Evolutionary conservation across 2,113 vertebrate genomes (phyloP).

Genomic region (Ictalurus punctatus): DNA sequence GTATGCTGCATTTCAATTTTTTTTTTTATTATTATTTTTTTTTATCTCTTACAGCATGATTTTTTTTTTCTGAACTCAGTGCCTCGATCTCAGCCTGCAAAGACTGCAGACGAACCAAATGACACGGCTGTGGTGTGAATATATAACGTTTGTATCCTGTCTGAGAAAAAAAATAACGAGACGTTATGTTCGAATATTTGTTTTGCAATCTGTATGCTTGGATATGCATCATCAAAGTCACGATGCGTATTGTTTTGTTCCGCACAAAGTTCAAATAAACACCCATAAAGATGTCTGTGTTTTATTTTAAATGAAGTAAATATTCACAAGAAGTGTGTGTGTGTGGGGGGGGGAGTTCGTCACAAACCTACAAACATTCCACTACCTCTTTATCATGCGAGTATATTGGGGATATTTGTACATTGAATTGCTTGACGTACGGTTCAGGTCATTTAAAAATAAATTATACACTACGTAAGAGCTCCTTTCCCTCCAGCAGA

Average conservation of each 20-base stretch:
- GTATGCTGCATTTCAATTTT: not conserved
- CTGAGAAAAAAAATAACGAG: not conserved
- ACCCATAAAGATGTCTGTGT: not conserved
- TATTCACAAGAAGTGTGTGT: not conserved
- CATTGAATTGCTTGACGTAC: not conserved
- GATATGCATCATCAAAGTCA: conserved; percentile 5
- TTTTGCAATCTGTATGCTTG: not conserved
- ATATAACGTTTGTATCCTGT: not conserved
- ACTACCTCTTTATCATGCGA: too few relatives aligned
- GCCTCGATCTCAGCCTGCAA: conserved; percentile 34
- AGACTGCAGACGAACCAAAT: conserved; percentile 37
- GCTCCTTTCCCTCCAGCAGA: too few relatives aligned
- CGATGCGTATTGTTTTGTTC: not conserved
- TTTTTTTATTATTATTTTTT: not conserved
- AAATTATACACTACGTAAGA: too few relatives aligned
- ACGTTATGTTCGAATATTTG: not conserved
- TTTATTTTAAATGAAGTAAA: not conserved
- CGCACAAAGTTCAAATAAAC: conserved; percentile 36
- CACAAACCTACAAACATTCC: not conserved
- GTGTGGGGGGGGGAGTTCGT: not conserved
- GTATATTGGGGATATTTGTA: not conserved
- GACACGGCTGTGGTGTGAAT: not conserved
- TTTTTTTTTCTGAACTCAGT: conserved; percentile 32
- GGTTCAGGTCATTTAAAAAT: too few relatives aligned
- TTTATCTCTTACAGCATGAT: conserved; percentile 6